Evolutionary conservation across 2,113 vertebrate species (phyloP), one percentile per base, ranked within the genome.

Genomic region (Tragelaphus buxtoni): DNA sequence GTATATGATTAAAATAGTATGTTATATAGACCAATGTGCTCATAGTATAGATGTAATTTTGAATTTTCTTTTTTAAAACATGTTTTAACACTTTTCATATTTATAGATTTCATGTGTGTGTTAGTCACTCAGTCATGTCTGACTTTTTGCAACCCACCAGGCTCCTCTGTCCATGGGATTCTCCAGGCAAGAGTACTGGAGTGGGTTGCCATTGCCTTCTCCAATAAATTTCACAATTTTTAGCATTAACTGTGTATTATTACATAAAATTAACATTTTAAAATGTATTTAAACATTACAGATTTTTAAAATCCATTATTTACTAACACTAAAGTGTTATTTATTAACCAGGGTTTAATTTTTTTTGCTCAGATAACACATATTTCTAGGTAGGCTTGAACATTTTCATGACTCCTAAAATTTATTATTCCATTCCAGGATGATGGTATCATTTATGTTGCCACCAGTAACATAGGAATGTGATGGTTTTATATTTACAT

Each of bases 281-380:
- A 95, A 97, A 94, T 96, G 51, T 80, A 30, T 20, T 94, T 82
- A 65, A 88, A 58, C 18, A 72, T 63, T 88, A 35, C 53, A 49
- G 24, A 22, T 85, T 84, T 96, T 45, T 9, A 65, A 87, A 95
- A 88, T 53, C 4, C 35, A 89, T 16, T 96, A 80, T 80, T 93
- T 79, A 32, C 20, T 83, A 94, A 84, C 24, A 69, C 18, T 58
- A 28, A 90, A 79, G 32, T 60, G 42, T 74, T 90, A 61, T 77
- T 92, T 95, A 87, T 80, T 88, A 92, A 82, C 51, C 79, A 32
- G 60, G 65, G 49, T 45, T 77, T 89, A 51, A 86, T n/a, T 24
- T 35, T 32, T 63, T 72, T 74, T 60, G 47, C 79, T 5, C 13
- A 51, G 9, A 63, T 94, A 92, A 58, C 39, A 22, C 47, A 7